Base-by-base conservation (phyloP, 2,888 invertebrate species). In the Amiota minor region DNA sequence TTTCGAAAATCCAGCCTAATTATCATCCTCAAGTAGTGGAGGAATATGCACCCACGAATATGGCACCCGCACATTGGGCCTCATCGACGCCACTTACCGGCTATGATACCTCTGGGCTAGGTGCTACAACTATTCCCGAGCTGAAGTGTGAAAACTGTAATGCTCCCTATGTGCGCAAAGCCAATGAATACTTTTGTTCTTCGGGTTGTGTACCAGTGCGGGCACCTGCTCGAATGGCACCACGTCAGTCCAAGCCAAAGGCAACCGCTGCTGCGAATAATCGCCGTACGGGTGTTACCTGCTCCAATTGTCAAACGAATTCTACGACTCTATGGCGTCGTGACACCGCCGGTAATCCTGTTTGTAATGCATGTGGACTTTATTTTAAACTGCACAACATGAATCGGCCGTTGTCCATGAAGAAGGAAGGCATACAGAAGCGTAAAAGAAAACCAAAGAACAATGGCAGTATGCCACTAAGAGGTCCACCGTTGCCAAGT, bases 371-470 rank as follows among this genome's bases (percentile, higher is more conserved):
- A 67, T 97, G 97, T 88, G 93, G 90, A 1, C 81, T 90, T 16
- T 90, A 90, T 76, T 90, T 68, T 70, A 90, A 90, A 77, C 77
- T 90, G 70, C 90, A 90, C 79, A 89, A 88, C 75, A 86, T 97
- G 75, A 95, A 96, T 90, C 94, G 99, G 79, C 99, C 99, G 71
- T 91, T 97, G 82, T 97, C 97, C 83, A 99, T 99, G 98, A 98
- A 98, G 91, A 99, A 99, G 91, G 99, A 99, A 81, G 98, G 98
- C 65, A 99, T 99, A 87, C 98, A 99, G 91, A 98, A 98, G 71
- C 92, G 98, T 78, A 99, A 99, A 90, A 93, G 98, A 76, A 98
- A 99, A 88, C 96, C 96, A 62, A 96, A 96, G 90, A 89, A 87
- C 74, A 87, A 87, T 74, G 85, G 84, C 67, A 85, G 81, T 20